Evolutionary conservation across 2,797 vertebrate genomes (phyloP).

Genomic region (Pyrocephalus nanus): DNA sequence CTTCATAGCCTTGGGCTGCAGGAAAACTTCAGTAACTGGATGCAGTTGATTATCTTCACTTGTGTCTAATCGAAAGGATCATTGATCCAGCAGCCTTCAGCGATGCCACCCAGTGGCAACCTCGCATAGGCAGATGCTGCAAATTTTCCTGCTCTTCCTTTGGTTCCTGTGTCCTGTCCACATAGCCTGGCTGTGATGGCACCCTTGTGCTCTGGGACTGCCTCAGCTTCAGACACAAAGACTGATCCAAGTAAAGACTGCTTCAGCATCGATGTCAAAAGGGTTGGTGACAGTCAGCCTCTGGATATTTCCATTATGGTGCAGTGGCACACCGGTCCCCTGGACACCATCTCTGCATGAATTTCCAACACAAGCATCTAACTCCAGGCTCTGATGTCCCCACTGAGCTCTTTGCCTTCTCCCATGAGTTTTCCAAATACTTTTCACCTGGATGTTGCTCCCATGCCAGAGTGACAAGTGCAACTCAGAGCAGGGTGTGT

Average conservation of each 20-base stretch:
- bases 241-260: neutral
- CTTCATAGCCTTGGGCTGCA: neutral
- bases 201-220: too few relatives aligned
- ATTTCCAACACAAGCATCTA: neutral
- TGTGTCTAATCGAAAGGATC: neutral
- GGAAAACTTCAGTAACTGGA: neutral
- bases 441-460: neutral
- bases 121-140: neutral
- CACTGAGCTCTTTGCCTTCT: neutral
- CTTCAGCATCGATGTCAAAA: neutral
- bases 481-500: neutral
- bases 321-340: neutral
- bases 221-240: neutral
- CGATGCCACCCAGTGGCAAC: constrained; percentile 47
- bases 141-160: neutral
- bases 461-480: neutral
- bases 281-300: neutral
- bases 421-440: neutral
- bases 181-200: neutral
- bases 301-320: neutral
- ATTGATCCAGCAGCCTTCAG: constrained; percentile 1
- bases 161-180: neutral
- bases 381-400: neutral
- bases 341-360: neutral
- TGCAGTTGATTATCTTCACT: neutral